Evolutionary conservation across 2,888 invertebrate genomes (phyloP), one percentile per base, ranked within the genome.

Genomic region (Lymantria monacha): DNA sequence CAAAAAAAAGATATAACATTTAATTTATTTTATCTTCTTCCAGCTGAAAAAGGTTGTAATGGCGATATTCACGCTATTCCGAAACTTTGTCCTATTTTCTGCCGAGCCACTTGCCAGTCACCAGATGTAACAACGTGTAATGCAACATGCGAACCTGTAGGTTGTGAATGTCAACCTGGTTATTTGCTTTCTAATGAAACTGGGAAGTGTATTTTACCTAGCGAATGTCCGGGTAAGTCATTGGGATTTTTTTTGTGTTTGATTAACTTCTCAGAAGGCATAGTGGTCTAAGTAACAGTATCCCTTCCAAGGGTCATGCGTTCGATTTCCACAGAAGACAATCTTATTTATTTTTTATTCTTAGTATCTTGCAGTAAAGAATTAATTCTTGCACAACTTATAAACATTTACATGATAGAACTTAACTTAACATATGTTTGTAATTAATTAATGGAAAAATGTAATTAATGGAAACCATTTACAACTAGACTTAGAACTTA

Each of bases 81-180:
- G 1, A 72, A 59, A 48, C 46, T 50, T n/a, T 70, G 65, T 48
- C 79, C 79, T 0, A 42, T 42, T 0, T 61, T 76, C 0, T 80
- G 80, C 1, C 76, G 74, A 0, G 68, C 80, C 2, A 78, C 73
- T 0, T 80, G 80, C 22, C 38, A 57, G 0, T 42, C 65, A 12
- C 80, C 74, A 0, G 57, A 74, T 40, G 60, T 72, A 0, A 2
- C 53, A 0, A 5, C 22, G 22, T 81, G 80, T 49, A 62, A 60
- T 38, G 72, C 31, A 12, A 53, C 14, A 30, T 68, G 70, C 22
- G 57, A 63, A 0, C 56, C 67, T 2, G 55, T 77, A 0, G 79
- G 71, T 7, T 81, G 81, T 30, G 61, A 72, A 57, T 81, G 81
- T 48, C 57, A 72, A 12, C 47, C 66, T 12, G 79, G 79, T 0